Percentiles rank a stretch among this genome's conserved stretches.
phyloP scores from a whole-genome alignment of 2,888 invertebrate species.

The Euspilapteryx auroguttella region DNA sequence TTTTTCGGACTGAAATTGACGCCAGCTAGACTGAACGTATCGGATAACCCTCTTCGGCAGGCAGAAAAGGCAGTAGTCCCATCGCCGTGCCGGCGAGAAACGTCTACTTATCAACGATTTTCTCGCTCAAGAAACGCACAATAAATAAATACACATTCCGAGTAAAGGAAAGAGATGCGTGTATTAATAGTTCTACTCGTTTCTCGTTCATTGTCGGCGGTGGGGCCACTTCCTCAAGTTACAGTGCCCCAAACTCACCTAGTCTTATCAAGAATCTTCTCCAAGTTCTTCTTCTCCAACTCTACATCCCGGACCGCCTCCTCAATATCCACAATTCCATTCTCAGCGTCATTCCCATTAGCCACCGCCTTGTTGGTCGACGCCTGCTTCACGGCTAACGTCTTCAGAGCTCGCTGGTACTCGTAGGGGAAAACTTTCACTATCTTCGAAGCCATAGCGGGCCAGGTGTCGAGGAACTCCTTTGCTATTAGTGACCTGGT shows the following conservation, averaged over 20 bases:
- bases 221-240: too few relatives aligned
- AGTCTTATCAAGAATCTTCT: slow-evolving; percentile 80
- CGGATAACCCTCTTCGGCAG: too few relatives aligned
- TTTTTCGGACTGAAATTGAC: too few relatives aligned
- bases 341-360: slow-evolving; percentile 31
- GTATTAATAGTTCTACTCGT: too few relatives aligned
- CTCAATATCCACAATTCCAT: slow-evolving; percentile 78
- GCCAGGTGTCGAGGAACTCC: slow-evolving; percentile 79
- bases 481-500: slow-evolving; percentile 77
- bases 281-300: slow-evolving; percentile 77
- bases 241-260: slow-evolving; percentile 33
- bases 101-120: too few relatives aligned
- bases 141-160: slow-evolving; percentile 1
- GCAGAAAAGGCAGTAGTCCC: too few relatives aligned
- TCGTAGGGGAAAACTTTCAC: slow-evolving; percentile 98
- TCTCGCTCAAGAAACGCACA: too few relatives aligned
- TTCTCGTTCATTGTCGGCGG: too few relatives aligned
- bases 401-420: slow-evolving; percentile 83
- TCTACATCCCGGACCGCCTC: slow-evolving; percentile 80
- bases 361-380: slow-evolving; percentile 17
- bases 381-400: slow-evolving; percentile 12
- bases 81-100: too few relatives aligned
- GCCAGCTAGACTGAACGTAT: too few relatives aligned
- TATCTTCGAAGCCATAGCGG: slow-evolving; percentile 73
- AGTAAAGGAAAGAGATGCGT: too few relatives aligned